phyloP scores from a whole-genome alignment of 2,888 invertebrate species.

The Panopea generosa region DNA sequence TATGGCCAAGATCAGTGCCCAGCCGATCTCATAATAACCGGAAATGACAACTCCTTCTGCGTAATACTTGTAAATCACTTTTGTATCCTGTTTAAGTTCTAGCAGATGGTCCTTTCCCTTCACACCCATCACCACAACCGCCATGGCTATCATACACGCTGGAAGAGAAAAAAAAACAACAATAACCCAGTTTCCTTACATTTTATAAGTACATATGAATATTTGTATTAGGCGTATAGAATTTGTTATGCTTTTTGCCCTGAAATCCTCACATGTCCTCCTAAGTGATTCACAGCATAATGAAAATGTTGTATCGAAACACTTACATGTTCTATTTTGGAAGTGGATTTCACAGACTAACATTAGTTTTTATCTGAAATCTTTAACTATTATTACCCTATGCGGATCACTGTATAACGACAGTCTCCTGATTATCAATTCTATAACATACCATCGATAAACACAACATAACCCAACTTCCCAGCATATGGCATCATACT shows the following conservation, averaged over 20 bases:
- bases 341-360: no score
- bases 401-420: no score
- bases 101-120: constrained; percentile 57
- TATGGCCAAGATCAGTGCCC: constrained; percentile 59
- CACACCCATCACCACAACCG: constrained; percentile 60
- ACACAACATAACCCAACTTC: no score
- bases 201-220: not conserved
- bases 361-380: no score
- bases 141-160: constrained; percentile 65
- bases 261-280: not conserved
- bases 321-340: no score
- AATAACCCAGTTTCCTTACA: not conserved
- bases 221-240: not conserved
- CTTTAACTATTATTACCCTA: no score
- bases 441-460: no score
- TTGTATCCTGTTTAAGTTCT: constrained; percentile 46
- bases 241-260: not conserved
- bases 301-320: no score
- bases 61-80: constrained; percentile 46
- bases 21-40: constrained; percentile 62
- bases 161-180: constrained; percentile 20
- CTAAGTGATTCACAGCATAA: no score
- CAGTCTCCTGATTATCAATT: no score
- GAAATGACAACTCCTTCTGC: constrained; percentile 48
- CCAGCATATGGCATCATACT: no score